A percentile compares a stretch with the other conserved stretches of the same genome.
phyloP scores from a whole-genome alignment of 2,888 invertebrate genomes.

The Drosophila mercatorum region DNA sequence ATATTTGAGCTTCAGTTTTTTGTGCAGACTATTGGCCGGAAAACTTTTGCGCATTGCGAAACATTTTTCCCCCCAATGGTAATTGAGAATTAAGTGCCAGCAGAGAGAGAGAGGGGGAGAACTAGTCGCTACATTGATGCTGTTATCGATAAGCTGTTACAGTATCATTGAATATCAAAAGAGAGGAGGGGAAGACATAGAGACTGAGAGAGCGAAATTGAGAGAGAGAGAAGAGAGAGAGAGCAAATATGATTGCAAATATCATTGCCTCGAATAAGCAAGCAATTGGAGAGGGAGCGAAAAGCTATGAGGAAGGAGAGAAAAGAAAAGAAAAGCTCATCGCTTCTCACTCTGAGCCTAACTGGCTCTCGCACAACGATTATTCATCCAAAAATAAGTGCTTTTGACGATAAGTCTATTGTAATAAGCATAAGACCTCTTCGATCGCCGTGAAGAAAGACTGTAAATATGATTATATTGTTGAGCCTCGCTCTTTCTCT shows the following conservation, averaged over 20 bases:
- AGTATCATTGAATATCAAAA: background rate
- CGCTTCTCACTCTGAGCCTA: too few relatives aligned
- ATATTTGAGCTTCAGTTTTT: constrained; percentile 53
- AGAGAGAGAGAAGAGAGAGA: too few relatives aligned
- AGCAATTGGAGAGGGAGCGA: too few relatives aligned
- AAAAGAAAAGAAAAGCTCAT: too few relatives aligned
- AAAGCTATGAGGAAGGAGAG: too few relatives aligned
- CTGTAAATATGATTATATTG: background rate
- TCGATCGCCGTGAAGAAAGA: background rate
- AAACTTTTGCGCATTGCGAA: constrained; percentile 53
- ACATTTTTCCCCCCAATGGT: constrained; percentile 41
- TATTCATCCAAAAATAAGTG: background rate
- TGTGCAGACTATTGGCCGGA: constrained; percentile 29
- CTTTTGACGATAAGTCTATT: background rate
- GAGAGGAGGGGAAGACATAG: background rate
- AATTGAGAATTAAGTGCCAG: constrained; percentile 57
- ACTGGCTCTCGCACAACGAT: too few relatives aligned
- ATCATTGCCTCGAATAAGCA: too few relatives aligned
- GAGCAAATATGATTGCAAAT: too few relatives aligned
- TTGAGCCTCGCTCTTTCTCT: too few relatives aligned
- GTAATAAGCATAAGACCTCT: background rate
- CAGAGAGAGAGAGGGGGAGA: constrained; percentile 14
- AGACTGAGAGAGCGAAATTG: too few relatives aligned
- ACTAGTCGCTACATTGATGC: constrained; percentile 17
- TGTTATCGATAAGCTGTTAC: constrained; percentile 40